Base-by-base conservation (phyloP, 53 echinoderm and acorn worm genomes). In the Holothuria scabra region DNA sequence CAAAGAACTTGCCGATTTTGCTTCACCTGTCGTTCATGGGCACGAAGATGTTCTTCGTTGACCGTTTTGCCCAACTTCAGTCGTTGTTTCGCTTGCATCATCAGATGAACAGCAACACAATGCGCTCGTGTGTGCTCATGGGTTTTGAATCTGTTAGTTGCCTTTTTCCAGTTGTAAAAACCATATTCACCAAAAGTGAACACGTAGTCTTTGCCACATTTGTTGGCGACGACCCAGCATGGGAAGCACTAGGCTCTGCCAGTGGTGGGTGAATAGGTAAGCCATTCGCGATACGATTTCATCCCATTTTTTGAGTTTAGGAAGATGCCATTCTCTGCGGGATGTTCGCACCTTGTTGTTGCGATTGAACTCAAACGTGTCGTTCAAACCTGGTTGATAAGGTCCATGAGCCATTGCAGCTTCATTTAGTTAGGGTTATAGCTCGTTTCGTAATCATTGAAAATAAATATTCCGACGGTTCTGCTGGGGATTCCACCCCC, bases 221-320 rank as follows among this genome's bases (percentile, higher is more conserved):
- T 44, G 37, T 72, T 72, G 41, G 74, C 74, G 25, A 72, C 33
- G 9, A 29, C 22, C 74, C 74, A 72, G 48, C 74, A 72, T 37
- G 74, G 74, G 41, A 72, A 72, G 79, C 79, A 79, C 56, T 79
- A 57, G 58, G 79, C 79, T 22, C 57, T 23, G 57, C 56, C 57
- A 22, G 52, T 79, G 28, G 57, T 56, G 28, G 57, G 79, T 55
- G 79, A 79, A 31, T 79, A 79, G 4, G 57, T 57, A 30, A 79
- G 38, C 79, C 79, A 79, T 18, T 56, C 57, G 10, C 79, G 56
- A 28, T 56, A 79, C 28, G 79, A 79, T 79, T 56, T 79, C 79
- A 79, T 79, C 57, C 79, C 79, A 56, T n/a, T 79, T 79, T 79
- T 79, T 79, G 52, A 79, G 57, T 56, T 79, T 48, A 52, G 79